A percentile compares a stretch with the other conserved stretches of the same genome.
These are phyloP conservation scores for Prinia subflava DNA, from an alignment of 2,113 vertebrate genomes.

Conservation along the genomic window DNA sequence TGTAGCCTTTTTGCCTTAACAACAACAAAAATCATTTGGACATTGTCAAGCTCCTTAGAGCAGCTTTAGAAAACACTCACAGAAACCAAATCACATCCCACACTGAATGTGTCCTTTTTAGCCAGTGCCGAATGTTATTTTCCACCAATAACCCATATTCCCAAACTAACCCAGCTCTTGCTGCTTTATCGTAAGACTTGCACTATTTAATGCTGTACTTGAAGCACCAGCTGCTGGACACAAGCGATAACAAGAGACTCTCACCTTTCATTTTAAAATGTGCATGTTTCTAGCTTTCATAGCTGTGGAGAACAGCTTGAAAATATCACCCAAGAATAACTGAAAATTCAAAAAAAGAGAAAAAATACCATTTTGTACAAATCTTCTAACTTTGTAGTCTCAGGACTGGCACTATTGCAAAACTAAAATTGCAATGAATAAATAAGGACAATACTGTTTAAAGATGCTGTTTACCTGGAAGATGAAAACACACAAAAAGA, in stretches of 20 bases:
- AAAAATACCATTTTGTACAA: background rate
- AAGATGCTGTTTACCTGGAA: slow-evolving; percentile 8
- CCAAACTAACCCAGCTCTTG: slow-evolving; percentile 10
- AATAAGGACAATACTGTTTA: slow-evolving; percentile 41
- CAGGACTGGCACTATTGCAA: background rate
- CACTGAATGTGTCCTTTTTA: background rate
- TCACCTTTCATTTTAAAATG: slow-evolving; percentile 54
- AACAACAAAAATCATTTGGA: background rate
- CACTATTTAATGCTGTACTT: slow-evolving; percentile 39
- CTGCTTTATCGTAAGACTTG: background rate
- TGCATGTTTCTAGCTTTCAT: background rate
- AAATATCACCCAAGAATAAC: background rate
- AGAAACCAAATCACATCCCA: slow-evolving; percentile 10
- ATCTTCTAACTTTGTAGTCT: background rate
- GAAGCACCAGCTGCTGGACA: slow-evolving; percentile 45
- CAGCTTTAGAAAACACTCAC: background rate
- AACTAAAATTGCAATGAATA: slow-evolving; percentile 7
- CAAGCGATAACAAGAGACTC: slow-evolving; percentile 40
- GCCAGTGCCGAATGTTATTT: background rate
- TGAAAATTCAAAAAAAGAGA: background rate
- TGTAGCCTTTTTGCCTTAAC: background rate
- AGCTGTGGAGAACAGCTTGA: background rate
- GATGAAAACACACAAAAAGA: slow-evolving; percentile 28
- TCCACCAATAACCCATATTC: slow-evolving; percentile 19
- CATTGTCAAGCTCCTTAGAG: background rate